A percentile compares a stretch with the other conserved stretches of the same genome.
These are phyloP conservation scores for Silvanus unidentatus DNA, from an alignment of 2,888 invertebrate genomes.

Conservation along the genomic window DNA sequence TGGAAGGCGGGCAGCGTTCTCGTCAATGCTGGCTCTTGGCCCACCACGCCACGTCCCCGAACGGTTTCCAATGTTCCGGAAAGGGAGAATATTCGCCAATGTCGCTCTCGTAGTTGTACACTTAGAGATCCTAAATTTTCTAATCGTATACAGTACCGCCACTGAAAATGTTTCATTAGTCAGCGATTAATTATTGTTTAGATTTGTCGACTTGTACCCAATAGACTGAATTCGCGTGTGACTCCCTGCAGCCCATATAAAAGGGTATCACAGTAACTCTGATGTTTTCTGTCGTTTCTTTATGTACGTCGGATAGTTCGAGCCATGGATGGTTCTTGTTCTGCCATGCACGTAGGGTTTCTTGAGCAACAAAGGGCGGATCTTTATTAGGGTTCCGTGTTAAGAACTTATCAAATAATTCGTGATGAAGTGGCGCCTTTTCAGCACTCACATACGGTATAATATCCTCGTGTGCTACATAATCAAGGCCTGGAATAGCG, in stretches of 20 bases:
- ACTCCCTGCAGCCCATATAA: slow-evolving; percentile 92
- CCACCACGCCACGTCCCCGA: slow-evolving; percentile 93
- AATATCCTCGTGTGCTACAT: slow-evolving; percentile 96
- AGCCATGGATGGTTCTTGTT: slow-evolving; percentile 97
- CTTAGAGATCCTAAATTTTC: slow-evolving; percentile 88
- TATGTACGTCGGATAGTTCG: slow-evolving; percentile 92
- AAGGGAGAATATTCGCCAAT: slow-evolving; percentile 95
- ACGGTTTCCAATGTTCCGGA: slow-evolving; percentile 91
- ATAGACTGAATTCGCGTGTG: slow-evolving; percentile 85
- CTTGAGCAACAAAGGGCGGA: slow-evolving; percentile 82
- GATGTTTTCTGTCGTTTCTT: slow-evolving; percentile 93
- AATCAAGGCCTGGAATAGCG: slow-evolving; percentile 95
- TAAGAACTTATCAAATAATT: slow-evolving; percentile 93
- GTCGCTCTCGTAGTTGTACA: slow-evolving; percentile 91
- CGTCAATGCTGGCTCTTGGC: slow-evolving; percentile 92
- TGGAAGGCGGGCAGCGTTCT: slow-evolving; percentile 89
- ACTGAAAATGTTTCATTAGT: slow-evolving; percentile 59
- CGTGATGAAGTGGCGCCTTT: slow-evolving; percentile 85
- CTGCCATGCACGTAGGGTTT: slow-evolving; percentile 91
- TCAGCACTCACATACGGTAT: slow-evolving; percentile 90
- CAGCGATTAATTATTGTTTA: slow-evolving; percentile 47
- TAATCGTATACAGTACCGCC: slow-evolving; percentile 96
- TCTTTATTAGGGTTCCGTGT: slow-evolving; percentile 75
- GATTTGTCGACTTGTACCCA: no score
- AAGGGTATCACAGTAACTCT: slow-evolving; percentile 98